Conservation (phyloP, 2,888 invertebrate species). For the Ctenicera cuprea region DNA sequence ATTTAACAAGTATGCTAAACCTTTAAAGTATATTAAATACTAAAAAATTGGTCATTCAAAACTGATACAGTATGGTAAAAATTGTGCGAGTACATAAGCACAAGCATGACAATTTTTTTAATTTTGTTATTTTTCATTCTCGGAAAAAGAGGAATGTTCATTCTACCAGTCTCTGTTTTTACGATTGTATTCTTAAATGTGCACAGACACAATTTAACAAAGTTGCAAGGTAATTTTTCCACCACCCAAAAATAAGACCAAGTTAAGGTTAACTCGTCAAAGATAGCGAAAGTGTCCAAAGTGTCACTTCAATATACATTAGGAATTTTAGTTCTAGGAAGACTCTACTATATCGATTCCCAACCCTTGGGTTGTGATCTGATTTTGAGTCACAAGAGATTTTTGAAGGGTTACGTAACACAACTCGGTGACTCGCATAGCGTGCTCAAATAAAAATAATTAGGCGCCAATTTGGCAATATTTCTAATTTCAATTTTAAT, state of each 20-base stretch:
- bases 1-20: slow-evolving; percentile 34
- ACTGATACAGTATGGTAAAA: slow-evolving; percentile 46
- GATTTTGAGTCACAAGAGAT: too few relatives aligned
- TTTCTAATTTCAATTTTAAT: too few relatives aligned
- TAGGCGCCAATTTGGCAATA: too few relatives aligned
- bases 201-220: background rate
- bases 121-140: slow-evolving; percentile 18
- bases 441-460: too few relatives aligned
- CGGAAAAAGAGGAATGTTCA: slow-evolving; percentile 40
- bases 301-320: too few relatives aligned
- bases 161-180: slow-evolving; percentile 37
- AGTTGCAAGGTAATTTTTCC: background rate
- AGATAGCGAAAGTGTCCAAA: background rate
- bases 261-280: background rate
- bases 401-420: too few relatives aligned
- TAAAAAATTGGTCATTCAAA: slow-evolving; percentile 53
- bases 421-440: too few relatives aligned
- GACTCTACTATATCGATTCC: too few relatives aligned
- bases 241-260: background rate
- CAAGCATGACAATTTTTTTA: slow-evolving; percentile 42
- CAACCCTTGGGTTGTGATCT: too few relatives aligned
- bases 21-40: slow-evolving; percentile 36
- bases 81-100: slow-evolving; percentile 51
- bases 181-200: background rate
- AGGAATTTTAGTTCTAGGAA: background rate